phyloP scores from a whole-genome alignment of 2,888 invertebrate genomes.

The Apantesis nais region DNA sequence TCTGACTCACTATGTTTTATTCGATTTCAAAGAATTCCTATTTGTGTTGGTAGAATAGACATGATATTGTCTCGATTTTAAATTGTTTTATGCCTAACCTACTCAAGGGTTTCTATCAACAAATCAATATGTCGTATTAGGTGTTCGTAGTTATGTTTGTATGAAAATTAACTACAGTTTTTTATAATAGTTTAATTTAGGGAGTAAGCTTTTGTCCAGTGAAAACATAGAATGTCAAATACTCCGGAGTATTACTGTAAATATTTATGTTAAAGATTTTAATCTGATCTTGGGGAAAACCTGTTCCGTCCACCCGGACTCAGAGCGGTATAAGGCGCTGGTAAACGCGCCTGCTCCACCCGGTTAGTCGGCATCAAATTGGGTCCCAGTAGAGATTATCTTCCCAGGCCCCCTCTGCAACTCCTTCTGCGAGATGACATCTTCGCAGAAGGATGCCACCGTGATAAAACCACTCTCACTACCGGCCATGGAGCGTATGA shows the following conservation, averaged over 20 bases:
- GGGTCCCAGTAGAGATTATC: too few relatives aligned
- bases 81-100: background rate
- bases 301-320: too few relatives aligned
- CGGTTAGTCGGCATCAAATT: too few relatives aligned
- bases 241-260: background rate
- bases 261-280: background rate
- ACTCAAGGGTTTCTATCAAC: background rate
- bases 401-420: too few relatives aligned
- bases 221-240: background rate
- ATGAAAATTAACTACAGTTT: background rate
- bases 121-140: background rate
- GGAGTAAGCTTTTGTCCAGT: too few relatives aligned
- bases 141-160: background rate
- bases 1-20: slow-evolving; percentile 25
- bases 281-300: background rate
- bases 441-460: too few relatives aligned
- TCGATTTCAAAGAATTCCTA: slow-evolving; percentile 34
- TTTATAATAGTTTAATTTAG: background rate
- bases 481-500: too few relatives aligned
- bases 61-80: slow-evolving; percentile 12
- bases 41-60: slow-evolving; percentile 15
- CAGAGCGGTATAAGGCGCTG: too few relatives aligned
- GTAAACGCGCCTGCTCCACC: too few relatives aligned
- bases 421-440: too few relatives aligned
- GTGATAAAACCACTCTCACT: too few relatives aligned